Evolutionary conservation across 2,888 invertebrate species (phyloP), one percentile per base, ranked within the genome.

Genomic region (Macrophya alboannulata): DNA sequence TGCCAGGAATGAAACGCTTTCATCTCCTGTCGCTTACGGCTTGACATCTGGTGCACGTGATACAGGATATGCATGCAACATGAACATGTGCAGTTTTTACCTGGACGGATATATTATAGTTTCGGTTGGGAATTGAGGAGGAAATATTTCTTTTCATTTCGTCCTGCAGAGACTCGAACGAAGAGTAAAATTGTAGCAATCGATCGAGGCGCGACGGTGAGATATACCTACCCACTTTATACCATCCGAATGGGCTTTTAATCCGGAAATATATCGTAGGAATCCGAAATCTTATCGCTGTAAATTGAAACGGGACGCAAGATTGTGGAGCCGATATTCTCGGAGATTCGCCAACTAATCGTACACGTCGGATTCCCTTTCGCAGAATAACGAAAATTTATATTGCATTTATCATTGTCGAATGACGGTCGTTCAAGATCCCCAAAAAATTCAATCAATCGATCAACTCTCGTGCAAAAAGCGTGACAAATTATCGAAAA

Each of bases 241-340:
- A 81, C 81, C 81, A 51, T 81, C 43, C 81, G 81, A 81, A 81
- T 81, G 81, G 81, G n/a, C 81, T 81, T 81, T 81, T 81, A 81
- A 81, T 81, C 81, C 59, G 81, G 81, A 81, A 81, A 81, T 81
- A 81, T 81, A 81, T 81, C 81, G 81, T 81, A 81, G 51, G 81
- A 81, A 81, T 81, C 81, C 81, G 81, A 81, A 81, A 81, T 62
- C 81, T 81, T 81, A 81, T 81, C 81, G 81, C 62, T 81, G 81
- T 81, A 81, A 81, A 81, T 81, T 81, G 81, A 81, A 81, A 81
- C 81, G 81, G 81, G 81, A 81, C 43, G 81, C 40, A 59, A 81
- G 81, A 81, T 81, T 81, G 59, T 43, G 62, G 62, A 62, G 43
- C 59, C 81, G 81, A 59, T 59, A 81, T 62, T 43, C 62, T 45